Conservation (phyloP, 2,797 vertebrate species). For the Megalops cyprinoides region DNA sequence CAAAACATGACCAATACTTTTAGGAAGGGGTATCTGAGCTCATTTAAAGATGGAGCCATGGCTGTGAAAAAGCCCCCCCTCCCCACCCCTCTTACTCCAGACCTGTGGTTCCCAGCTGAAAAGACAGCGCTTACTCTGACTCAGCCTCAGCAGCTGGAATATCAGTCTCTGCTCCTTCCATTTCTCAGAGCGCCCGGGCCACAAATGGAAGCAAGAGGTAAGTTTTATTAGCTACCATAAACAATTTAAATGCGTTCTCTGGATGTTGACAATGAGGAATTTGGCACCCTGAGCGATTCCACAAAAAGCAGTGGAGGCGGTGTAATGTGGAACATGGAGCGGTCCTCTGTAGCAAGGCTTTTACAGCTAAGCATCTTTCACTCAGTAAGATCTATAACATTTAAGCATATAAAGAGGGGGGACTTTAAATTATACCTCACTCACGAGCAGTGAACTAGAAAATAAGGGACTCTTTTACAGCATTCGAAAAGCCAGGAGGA, state of each 20-base stretch:
- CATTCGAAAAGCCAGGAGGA: conserved; percentile 2
- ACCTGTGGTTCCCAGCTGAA: background rate
- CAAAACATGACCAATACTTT: background rate
- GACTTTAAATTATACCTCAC: conserved; percentile 15
- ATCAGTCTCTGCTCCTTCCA: background rate
- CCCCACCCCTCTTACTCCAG: background rate
- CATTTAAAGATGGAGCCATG: background rate
- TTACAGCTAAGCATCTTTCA: conserved; percentile 8
- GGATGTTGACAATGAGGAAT: conserved; percentile 14
- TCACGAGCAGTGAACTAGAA: conserved; percentile 14
- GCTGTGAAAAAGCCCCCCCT: background rate
- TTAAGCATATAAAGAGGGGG: background rate
- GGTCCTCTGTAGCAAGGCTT: background rate
- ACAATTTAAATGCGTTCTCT: background rate
- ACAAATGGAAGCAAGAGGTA: conserved; percentile 3
- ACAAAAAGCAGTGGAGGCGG: background rate
- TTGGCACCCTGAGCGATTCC: background rate
- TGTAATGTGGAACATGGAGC: background rate
- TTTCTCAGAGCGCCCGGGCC: background rate
- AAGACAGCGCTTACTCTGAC: background rate
- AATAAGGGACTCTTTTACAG: conserved; percentile 13
- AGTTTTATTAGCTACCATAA: conserved; percentile 16
- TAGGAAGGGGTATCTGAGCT: background rate
- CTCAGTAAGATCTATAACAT: background rate
- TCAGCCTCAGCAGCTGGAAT: conserved; percentile 19